phyloP scores from a whole-genome alignment of 1,140 invertebrate genomes.

The Formica selysi region DNA sequence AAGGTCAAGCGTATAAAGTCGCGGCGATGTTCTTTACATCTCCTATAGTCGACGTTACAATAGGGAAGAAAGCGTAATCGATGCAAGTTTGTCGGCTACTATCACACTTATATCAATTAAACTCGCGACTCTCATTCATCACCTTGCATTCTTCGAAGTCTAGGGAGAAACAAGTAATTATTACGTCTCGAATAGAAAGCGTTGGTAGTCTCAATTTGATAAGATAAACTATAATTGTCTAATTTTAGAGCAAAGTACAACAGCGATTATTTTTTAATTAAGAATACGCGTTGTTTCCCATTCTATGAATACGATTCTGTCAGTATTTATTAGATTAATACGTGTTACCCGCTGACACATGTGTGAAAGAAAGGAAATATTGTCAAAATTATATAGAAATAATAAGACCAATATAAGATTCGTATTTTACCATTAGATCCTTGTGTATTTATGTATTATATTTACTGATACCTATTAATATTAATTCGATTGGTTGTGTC shows the following conservation, averaged over 20 bases:
- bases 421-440: slow-evolving; percentile 69
- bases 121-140: slow-evolving; percentile 39
- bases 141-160: slow-evolving; percentile 31
- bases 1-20: slow-evolving; percentile 31
- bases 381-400: slow-evolving; percentile 58
- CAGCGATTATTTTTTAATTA: slow-evolving; percentile 60
- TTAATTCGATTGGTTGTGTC: slow-evolving; percentile 7
- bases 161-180: slow-evolving; percentile 70
- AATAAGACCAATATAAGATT: slow-evolving; percentile 68
- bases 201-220: slow-evolving; percentile 59
- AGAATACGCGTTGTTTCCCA: slow-evolving; percentile 14
- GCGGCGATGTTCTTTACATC: slow-evolving; percentile 29
- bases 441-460: slow-evolving; percentile 60
- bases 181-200: slow-evolving; percentile 50
- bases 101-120: slow-evolving; percentile 19
- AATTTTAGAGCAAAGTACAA: slow-evolving; percentile 59
- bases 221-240: slow-evolving; percentile 56
- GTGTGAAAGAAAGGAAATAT: slow-evolving; percentile 31
- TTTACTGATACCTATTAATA: slow-evolving; percentile 31
- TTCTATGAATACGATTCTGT: slow-evolving; percentile 24
- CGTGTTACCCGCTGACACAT: slow-evolving; percentile 35
- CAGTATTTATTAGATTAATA: slow-evolving; percentile 61
- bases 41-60: slow-evolving; percentile 36
- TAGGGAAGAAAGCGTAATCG: slow-evolving; percentile 28
- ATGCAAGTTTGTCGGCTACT: not conserved